These are phyloP conservation scores for Myotis daubentonii DNA, from an alignment of 2,797 vertebrate species.

Conservation along the genomic window DNA sequence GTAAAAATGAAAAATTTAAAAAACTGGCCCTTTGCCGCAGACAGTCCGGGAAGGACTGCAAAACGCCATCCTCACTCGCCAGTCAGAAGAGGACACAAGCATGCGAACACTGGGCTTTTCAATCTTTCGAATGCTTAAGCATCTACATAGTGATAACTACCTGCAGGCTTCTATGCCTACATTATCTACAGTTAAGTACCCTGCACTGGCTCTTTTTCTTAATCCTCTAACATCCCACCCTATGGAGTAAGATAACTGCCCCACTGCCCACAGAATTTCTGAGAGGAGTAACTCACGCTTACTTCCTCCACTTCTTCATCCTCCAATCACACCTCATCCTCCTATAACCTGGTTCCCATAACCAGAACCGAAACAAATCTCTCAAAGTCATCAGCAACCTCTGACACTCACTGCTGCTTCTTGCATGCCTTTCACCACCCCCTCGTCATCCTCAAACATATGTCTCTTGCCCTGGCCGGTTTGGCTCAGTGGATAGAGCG, in stretches of 20 bases:
- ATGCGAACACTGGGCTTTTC: background rate
- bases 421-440: too few species aligned
- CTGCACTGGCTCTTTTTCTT: background rate
- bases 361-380: background rate
- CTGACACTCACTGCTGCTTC: background rate
- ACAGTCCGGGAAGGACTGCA: background rate
- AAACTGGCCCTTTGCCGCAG: background rate
- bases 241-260: background rate
- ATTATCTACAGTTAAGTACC: background rate
- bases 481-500: too few species aligned
- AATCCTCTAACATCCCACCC: background rate
- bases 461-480: background rate
- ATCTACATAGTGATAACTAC: background rate
- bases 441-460: background rate
- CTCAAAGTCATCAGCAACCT: background rate
- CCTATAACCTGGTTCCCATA: background rate
- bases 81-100: background rate
- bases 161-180: background rate
- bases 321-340: background rate
- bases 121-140: background rate
- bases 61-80: accelerated
- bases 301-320: background rate
- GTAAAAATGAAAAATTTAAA: background rate
- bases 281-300: background rate
- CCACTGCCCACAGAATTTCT: background rate